Evolutionary conservation across 1,140 invertebrate species (phyloP).

Genomic region (Conus ventricosus): DNA sequence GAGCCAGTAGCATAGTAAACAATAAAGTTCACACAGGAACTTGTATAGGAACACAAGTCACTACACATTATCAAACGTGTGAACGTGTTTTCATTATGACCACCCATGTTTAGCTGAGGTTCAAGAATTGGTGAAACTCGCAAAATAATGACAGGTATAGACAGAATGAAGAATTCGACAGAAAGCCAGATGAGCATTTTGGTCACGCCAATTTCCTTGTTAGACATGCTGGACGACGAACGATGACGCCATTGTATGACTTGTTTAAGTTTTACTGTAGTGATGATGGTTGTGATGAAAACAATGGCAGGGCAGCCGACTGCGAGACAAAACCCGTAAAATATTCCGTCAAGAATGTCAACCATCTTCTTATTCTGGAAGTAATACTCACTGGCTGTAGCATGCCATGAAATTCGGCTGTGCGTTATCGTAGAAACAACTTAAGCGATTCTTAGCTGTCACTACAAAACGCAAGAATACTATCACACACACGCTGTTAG

Average conservation of each 20-base stretch:
- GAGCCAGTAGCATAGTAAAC: not conserved
- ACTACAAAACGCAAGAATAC: not conserved
- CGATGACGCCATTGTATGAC: not conserved
- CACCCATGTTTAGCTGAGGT: not conserved
- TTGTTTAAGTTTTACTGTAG: conserved; percentile 1
- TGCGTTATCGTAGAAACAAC: conserved; percentile 9
- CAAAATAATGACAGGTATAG: not conserved
- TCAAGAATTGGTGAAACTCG: not conserved
- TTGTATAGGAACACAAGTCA: not conserved
- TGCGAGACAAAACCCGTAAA: conserved; percentile 15
- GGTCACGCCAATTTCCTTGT: conserved; percentile 2
- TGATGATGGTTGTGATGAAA: conserved; percentile 14
- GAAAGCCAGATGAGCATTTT: conserved; percentile 21
- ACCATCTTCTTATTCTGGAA: not conserved
- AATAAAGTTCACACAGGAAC: not conserved
- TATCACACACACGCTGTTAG: not conserved
- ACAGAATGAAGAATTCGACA: not conserved
- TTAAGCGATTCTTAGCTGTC: not conserved
- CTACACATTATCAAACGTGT: not conserved
- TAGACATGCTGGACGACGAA: not conserved
- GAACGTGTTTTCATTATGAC: not conserved
- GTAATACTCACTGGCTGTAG: not conserved
- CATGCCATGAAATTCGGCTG: not conserved
- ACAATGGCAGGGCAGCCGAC: conserved; percentile 7
- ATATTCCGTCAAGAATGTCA: not conserved